These are phyloP conservation scores for Imbricaverruca yamaguchii DNA, from an alignment of 2,888 invertebrate species.

Conservation along the genomic window DNA sequence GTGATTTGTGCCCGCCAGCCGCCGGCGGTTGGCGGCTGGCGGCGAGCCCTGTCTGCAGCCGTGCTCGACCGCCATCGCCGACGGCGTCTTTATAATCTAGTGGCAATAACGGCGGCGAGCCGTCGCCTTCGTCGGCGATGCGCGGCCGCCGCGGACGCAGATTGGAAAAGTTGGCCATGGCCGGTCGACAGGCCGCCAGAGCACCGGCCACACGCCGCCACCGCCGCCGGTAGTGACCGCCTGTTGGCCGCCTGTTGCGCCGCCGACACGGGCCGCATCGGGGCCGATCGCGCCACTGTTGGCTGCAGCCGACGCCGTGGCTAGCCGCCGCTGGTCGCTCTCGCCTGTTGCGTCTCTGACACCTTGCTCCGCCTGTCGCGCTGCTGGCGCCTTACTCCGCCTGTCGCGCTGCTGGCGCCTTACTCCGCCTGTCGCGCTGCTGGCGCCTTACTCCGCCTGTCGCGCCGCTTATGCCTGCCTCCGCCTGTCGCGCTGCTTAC, in stretches of 20 bases:
- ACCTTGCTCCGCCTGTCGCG: too few species aligned
- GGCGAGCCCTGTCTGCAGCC: too few species aligned
- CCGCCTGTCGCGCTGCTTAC: too few species aligned
- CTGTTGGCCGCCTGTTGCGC: not conserved
- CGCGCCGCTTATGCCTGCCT: too few species aligned
- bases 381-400: too few species aligned
- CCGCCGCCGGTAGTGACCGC: not conserved
- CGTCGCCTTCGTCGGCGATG: not conserved
- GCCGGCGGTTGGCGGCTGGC: too few species aligned
- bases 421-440: too few species aligned
- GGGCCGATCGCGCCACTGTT: not conserved
- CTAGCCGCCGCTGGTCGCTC: not conserved
- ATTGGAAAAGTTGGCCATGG: conserved; percentile 2
- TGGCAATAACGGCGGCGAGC: not conserved
- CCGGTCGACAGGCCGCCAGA: not conserved
- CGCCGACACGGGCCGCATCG: not conserved
- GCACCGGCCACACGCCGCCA: not conserved
- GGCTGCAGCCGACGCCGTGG: not conserved
- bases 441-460: too few species aligned
- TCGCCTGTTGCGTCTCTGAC: too few species aligned
- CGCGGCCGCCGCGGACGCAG: not conserved
- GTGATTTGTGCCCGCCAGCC: too few species aligned
- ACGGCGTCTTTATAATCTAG: not conserved
- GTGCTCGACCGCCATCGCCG: not conserved
- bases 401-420: too few species aligned